Percentiles rank a stretch among this genome's conserved stretches.
Evolutionary conservation across 2,797 vertebrate species (phyloP).

Genomic region (Paedocypris micromegethes): DNA sequence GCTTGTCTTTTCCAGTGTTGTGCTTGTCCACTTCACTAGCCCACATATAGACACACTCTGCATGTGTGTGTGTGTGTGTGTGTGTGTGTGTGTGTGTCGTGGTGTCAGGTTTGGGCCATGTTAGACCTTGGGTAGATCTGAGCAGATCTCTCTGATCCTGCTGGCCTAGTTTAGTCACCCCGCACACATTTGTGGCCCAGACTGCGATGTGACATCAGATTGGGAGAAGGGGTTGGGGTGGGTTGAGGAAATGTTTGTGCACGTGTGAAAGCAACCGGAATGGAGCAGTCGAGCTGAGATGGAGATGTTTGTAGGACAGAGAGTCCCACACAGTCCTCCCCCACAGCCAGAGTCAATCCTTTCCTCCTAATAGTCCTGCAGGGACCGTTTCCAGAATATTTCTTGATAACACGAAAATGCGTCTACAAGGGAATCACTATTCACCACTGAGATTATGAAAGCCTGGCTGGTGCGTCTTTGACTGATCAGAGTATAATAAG

Average conservation of each 20-base stretch:
- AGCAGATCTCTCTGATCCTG: constrained; percentile 29
- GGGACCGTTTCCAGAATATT: constrained; percentile 39
- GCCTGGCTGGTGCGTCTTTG: constrained; percentile 18
- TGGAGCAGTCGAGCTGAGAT: constrained; percentile 34
- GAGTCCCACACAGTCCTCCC: constrained; percentile 26
- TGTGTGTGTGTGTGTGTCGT: neutral
- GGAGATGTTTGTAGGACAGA: constrained; percentile 44
- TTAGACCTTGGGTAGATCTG: neutral
- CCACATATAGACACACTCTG: neutral
- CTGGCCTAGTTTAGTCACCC: constrained; percentile 46
- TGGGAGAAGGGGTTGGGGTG: constrained; percentile 28
- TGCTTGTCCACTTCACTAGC: neutral
- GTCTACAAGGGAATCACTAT: constrained; percentile 5
- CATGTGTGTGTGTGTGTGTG: neutral
- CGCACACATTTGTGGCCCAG: constrained; percentile 34
- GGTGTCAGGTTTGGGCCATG: constrained; percentile 11
- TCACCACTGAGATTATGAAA: constrained; percentile 26
- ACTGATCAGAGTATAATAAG: constrained; percentile 40
- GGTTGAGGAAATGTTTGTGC: constrained; percentile 25
- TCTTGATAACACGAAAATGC: constrained; percentile 12
- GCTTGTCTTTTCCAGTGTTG: neutral
- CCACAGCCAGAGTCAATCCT: constrained; percentile 26
- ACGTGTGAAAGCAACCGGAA: constrained; percentile 33
- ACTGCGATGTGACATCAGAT: constrained; percentile 40
- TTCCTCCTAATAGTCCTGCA: constrained; percentile 42